Evolutionary conservation across 2,888 invertebrate genomes (phyloP).

Genomic region (Callyntrura guangdongensis): DNA sequence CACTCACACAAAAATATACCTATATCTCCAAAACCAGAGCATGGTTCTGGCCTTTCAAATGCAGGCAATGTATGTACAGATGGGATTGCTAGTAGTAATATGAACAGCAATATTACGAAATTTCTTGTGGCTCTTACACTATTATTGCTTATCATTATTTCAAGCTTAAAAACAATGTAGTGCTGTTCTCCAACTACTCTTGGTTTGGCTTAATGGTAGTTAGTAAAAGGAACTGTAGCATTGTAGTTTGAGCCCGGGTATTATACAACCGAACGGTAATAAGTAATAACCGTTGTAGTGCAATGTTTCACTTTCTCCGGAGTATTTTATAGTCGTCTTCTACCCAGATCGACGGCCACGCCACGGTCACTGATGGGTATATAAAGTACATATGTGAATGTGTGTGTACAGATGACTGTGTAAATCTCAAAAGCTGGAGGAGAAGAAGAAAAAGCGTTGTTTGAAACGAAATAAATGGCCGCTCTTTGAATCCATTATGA

Average conservation of each 20-base stretch:
- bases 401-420: background rate
- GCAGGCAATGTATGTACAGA: too few species aligned
- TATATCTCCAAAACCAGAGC: too few species aligned
- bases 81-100: background rate
- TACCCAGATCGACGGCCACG: too few species aligned
- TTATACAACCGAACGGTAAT: background rate
- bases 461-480: conserved; percentile 2
- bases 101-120: background rate
- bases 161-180: conserved; percentile 21
- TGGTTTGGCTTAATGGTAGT: conserved; percentile 8
- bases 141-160: conserved; percentile 32
- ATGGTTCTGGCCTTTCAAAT: too few species aligned
- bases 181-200: too few species aligned
- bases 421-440: too few species aligned
- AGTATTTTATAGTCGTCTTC: background rate
- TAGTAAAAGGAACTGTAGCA: background rate
- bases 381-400: background rate
- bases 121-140: background rate
- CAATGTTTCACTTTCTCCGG: background rate
- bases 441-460: background rate
- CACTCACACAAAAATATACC: too few species aligned
- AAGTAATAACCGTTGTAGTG: conserved; percentile 11
- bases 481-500: conserved; percentile 16
- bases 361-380: too few species aligned
- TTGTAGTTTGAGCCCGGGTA: too few species aligned